phyloP scores from a whole-genome alignment of 2,888 invertebrate species.

The Dynastes grantii region DNA sequence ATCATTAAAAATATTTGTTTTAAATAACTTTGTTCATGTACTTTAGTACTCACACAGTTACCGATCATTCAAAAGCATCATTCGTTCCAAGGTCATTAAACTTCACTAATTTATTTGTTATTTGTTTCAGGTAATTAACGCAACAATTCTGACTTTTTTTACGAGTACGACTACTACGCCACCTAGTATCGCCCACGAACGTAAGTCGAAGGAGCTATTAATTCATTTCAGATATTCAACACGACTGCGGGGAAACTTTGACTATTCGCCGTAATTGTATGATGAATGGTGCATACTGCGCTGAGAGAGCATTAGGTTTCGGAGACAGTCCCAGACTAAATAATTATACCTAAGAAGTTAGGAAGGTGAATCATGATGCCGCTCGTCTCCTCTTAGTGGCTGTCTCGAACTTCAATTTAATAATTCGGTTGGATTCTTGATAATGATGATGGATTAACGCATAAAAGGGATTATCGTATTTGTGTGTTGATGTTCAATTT shows the following conservation, averaged over 20 bases:
- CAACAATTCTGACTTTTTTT: slow-evolving; percentile 4
- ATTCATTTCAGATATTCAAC: slow-evolving; percentile 40
- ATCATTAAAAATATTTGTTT: too few species aligned
- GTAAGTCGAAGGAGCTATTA: slow-evolving; percentile 27
- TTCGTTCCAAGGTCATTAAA: slow-evolving; percentile 5
- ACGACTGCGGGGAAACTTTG: slow-evolving; percentile 44
- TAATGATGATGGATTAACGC: slow-evolving; percentile 65
- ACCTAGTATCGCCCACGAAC: slow-evolving; percentile 16
- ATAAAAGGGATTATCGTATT: slow-evolving; percentile 9
- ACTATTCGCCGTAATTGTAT: slow-evolving; percentile 60
- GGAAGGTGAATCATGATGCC: slow-evolving; percentile 45
- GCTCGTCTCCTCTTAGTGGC: slow-evolving; percentile 52
- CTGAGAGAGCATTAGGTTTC: slow-evolving; percentile 5
- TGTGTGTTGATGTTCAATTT: not conserved
- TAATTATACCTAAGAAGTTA: slow-evolving; percentile 64
- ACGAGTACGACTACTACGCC: not conserved
- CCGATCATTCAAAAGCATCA: too few species aligned
- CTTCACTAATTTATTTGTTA: slow-evolving; percentile 29
- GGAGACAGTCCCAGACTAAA: slow-evolving; percentile 59
- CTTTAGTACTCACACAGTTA: too few species aligned
- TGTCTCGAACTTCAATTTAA: slow-evolving; percentile 60
- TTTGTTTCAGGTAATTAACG: slow-evolving; percentile 36
- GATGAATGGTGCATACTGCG: slow-evolving; percentile 57
- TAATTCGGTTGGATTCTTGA: slow-evolving; percentile 60
- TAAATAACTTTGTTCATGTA: too few species aligned